phyloP scores from a whole-genome alignment of 2,888 invertebrate genomes.

The Phoenoteleia sp. region DNA sequence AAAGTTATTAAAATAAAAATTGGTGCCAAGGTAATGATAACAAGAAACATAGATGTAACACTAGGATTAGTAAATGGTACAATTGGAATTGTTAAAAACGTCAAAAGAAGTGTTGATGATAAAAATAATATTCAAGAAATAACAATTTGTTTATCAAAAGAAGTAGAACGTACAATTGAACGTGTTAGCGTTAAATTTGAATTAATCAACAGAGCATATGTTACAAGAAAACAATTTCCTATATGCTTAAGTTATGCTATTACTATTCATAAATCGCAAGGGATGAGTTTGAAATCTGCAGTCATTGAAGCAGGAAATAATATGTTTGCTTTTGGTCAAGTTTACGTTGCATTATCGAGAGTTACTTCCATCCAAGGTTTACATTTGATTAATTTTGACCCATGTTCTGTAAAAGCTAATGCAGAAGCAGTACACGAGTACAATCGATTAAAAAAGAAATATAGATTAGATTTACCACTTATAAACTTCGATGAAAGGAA shows the following conservation, averaged over 20 bases:
- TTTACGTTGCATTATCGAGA: too few relatives aligned
- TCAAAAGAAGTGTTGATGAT: slow-evolving; percentile 6
- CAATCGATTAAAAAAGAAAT: slow-evolving; percentile 14
- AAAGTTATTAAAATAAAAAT: slow-evolving; percentile 30
- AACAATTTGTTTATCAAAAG: not conserved
- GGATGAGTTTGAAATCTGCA: slow-evolving; percentile 68
- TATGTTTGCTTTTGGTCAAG: too few relatives aligned
- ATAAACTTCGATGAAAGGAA: not conserved
- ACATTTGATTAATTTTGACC: slow-evolving; percentile 25
- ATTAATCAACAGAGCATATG: slow-evolving; percentile 35
- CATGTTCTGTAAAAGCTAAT: slow-evolving; percentile 67
- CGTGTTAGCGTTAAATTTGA: slow-evolving; percentile 73
- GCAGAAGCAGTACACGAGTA: slow-evolving; percentile 53
- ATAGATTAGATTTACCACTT: not conserved
- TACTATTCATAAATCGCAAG: slow-evolving; percentile 70
- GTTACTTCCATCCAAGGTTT: slow-evolving; percentile 4
- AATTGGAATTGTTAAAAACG: slow-evolving; percentile 63
- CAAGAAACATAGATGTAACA: slow-evolving; percentile 61
- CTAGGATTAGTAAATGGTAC: slow-evolving; percentile 78
- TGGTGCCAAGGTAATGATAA: slow-evolving; percentile 40
- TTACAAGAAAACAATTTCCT: slow-evolving; percentile 44
- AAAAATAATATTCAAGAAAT: not conserved
- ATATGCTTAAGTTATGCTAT: slow-evolving; percentile 54
- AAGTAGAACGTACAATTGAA: slow-evolving; percentile 56
- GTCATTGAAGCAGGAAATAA: slow-evolving; percentile 66